Conservation (phyloP, 2,888 invertebrate genomes). For the Meliscaeva auricollis region DNA sequence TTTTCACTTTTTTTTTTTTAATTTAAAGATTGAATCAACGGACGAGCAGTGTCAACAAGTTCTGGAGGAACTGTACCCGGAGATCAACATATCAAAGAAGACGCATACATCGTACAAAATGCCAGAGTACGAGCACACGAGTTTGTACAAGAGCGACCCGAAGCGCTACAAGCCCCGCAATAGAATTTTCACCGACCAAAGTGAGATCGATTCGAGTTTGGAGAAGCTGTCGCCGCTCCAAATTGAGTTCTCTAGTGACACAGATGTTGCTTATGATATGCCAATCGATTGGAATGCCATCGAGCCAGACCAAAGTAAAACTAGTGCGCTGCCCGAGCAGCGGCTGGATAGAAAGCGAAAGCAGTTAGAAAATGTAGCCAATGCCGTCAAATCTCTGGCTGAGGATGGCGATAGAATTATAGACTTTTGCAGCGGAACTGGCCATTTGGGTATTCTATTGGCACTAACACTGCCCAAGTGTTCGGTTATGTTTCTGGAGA, state of each 20-base stretch:
- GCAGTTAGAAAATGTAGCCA: slow-evolving; percentile 93
- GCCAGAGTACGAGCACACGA: slow-evolving; percentile 80
- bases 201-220: slow-evolving; percentile 88
- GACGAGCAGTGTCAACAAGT: slow-evolving; percentile 79
- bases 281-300: slow-evolving; percentile 87
- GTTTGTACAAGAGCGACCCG: slow-evolving; percentile 88
- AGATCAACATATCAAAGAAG: slow-evolving; percentile 64
- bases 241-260: slow-evolving; percentile 79
- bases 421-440: slow-evolving; percentile 97
- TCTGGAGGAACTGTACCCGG: slow-evolving; percentile 78
- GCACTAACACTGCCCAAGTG: slow-evolving; percentile 92
- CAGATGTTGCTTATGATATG: slow-evolving; percentile 77
- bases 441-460: slow-evolving; percentile 94
- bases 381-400: slow-evolving; percentile 90
- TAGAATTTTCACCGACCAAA: slow-evolving; percentile 90
- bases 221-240: slow-evolving; percentile 80
- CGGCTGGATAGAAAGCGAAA: slow-evolving; percentile 92
- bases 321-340: slow-evolving; percentile 90
- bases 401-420: slow-evolving; percentile 90
- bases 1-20: background rate
- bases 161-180: slow-evolving; percentile 90
- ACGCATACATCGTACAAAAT: slow-evolving; percentile 73
- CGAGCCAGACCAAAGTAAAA: slow-evolving; percentile 90
- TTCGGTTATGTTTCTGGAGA: slow-evolving; percentile 93
- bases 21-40: slow-evolving; percentile 79